A percentile compares a stretch with the other conserved stretches of the same genome.
Evolutionary conservation across 2,888 invertebrate species (phyloP).

Genomic region (Hypolimnas misippus): DNA sequence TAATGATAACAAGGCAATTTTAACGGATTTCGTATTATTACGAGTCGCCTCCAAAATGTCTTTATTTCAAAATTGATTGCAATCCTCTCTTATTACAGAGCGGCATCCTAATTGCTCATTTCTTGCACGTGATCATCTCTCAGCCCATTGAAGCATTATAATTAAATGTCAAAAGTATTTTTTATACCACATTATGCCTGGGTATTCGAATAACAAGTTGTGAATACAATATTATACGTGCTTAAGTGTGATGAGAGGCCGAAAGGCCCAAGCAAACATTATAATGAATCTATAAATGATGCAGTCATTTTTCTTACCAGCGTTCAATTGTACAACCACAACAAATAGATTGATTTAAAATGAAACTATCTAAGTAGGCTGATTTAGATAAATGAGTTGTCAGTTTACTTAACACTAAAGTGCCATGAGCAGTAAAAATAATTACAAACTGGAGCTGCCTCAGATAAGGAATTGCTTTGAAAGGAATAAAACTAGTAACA

Average conservation of each 20-base stretch:
- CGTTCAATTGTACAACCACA: constrained; percentile 10
- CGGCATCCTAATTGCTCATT: constrained; percentile 30
- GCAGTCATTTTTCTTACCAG: constrained; percentile 20
- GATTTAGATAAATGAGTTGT: constrained; percentile 33
- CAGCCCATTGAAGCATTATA: constrained; percentile 18
- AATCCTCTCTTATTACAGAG: constrained; percentile 32
- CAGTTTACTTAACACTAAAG: constrained; percentile 30
- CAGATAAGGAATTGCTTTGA: constrained; percentile 25
- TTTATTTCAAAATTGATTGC: constrained; percentile 35
- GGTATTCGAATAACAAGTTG: constrained; percentile 5
- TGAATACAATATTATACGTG: constrained; percentile 17
- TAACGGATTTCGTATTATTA: constrained; percentile 31
- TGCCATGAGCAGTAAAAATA: constrained; percentile 34
- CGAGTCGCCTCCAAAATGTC: constrained; percentile 25
- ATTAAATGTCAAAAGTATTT: constrained; percentile 24
- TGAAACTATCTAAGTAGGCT: constrained; percentile 26
- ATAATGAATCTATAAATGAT: constrained; percentile 15
- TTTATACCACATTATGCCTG: constrained; percentile 12
- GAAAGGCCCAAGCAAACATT: constrained; percentile 12
- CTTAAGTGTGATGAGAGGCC: constrained; percentile 21
- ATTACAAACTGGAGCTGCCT: constrained; percentile 31
- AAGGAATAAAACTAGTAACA: constrained; percentile 26
- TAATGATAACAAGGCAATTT: constrained; percentile 31
- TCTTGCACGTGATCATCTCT: constrained; percentile 15
- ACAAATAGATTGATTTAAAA: constrained; percentile 31